These are phyloP conservation scores for Scaptomyza tumidula DNA, from an alignment of 2,888 invertebrate species.

Conservation along the genomic window DNA sequence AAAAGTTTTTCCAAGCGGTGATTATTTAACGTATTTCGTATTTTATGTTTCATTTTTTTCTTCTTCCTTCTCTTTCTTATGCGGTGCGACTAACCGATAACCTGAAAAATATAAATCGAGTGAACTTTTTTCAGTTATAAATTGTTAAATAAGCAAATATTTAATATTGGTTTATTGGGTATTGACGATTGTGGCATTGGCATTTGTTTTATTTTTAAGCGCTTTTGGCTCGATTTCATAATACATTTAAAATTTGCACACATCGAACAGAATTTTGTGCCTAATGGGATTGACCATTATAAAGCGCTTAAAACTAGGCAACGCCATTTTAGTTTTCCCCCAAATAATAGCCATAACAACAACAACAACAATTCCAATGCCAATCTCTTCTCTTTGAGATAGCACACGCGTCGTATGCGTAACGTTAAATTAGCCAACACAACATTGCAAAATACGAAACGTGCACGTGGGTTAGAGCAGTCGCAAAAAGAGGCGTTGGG, in stretches of 20 bases:
- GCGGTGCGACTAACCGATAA: no score
- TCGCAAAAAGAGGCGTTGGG: neutral
- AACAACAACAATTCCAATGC: constrained; percentile 19
- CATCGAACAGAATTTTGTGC: neutral
- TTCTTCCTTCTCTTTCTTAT: constrained; percentile 4
- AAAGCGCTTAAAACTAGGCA: constrained; percentile 75
- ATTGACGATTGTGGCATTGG: constrained; percentile 1
- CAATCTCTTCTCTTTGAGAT: neutral
- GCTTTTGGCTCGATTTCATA: neutral
- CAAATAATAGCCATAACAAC: no score
- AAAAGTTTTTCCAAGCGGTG: constrained; percentile 60
- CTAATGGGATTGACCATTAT: constrained; percentile 18
- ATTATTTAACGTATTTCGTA: constrained; percentile 64
- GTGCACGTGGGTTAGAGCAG: constrained; percentile 41
- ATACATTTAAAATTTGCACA: constrained; percentile 2
- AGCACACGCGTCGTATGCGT: constrained; percentile 62
- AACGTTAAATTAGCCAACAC: constrained; percentile 70
- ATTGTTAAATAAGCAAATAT: neutral
- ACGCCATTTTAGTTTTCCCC: constrained; percentile 50
- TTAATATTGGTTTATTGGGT: neutral
- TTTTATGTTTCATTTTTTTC: constrained; percentile 18
- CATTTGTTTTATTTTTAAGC: neutral
- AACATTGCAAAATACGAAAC: constrained; percentile 37
- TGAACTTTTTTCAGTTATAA: constrained; percentile 1
- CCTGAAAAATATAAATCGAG: constrained; percentile 26